Percentiles rank a stretch among this genome's conserved stretches.
phyloP scores from a whole-genome alignment of 2,113 vertebrate genomes.

The Bombycilla garrulus region DNA sequence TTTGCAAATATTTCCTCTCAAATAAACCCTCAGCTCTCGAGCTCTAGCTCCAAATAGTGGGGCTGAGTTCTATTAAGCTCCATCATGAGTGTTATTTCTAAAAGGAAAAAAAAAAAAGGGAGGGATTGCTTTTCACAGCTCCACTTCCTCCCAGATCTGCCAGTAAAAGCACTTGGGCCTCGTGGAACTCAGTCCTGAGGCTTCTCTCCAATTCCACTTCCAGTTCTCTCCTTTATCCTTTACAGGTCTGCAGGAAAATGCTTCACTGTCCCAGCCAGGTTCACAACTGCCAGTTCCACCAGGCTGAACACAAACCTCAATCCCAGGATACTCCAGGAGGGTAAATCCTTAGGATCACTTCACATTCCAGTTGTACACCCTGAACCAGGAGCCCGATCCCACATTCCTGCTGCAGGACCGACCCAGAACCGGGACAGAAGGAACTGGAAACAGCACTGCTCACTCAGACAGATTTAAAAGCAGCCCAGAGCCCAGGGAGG shows the following conservation, averaged over 20 bases:
- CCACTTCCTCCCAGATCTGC: neutral
- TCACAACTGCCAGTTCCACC: neutral
- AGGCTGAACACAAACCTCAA: neutral
- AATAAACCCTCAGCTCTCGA: neutral
- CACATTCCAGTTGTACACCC: rapidly evolving
- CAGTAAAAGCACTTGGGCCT: neutral
- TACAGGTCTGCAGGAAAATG: neutral
- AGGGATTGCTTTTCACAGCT: neutral
- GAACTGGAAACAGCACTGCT: neutral
- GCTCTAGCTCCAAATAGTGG: neutral
- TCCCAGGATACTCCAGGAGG: neutral
- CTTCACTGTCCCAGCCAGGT: neutral
- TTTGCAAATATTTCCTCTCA: neutral
- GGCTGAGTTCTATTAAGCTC: neutral
- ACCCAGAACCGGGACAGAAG: rapidly evolving
- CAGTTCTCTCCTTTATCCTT: neutral
- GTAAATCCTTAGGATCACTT: neutral
- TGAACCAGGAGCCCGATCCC: rapidly evolving
- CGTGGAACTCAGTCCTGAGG: neutral
- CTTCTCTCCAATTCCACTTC: neutral
- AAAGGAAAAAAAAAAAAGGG: neutral
- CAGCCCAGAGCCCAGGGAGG: neutral
- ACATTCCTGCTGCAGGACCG: neutral
- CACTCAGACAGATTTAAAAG: neutral
- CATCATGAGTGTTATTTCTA: neutral